Base-by-base conservation (phyloP, 2,113 vertebrate species). In the Calyptomena viridis region DNA sequence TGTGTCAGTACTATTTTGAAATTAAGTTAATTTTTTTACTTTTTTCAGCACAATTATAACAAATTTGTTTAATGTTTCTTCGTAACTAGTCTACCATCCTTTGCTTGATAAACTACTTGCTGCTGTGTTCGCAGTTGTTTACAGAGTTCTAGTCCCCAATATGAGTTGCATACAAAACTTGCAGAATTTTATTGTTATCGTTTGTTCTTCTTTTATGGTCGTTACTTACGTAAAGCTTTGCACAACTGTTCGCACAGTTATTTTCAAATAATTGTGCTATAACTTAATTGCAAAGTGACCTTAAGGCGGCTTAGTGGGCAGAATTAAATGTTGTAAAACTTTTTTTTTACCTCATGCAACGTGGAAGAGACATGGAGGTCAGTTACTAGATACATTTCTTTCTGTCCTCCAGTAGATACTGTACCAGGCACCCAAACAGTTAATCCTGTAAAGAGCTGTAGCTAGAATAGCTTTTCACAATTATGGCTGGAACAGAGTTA, bases 11-110 rank as follows among this genome's bases (percentile, higher is more conserved):
- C n/a, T 72, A 3, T 64, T 90, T 80, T 66, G 30, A 77, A 93
- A 68, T 23, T 0, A 40, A 59, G 55, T 84, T 59, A 5, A 4
- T 22, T 46, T 49, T 44, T 58, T 64, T 2, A 4, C 1, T 0
- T 52, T 74, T 78, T 28, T 3, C 30, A 59, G 24, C 22, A 40
- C 40, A 89, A 76, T 37, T 68, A 11, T 30, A 42, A 53, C 16
- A n/a, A 11, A 21, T 21, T 8, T 42, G 1, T 59, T 86, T 40
- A 14, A 14, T 40, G 6, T 55, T 73, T 59, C 24, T 79, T 81
- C 79, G 22, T 62, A 15, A 15, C 35, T 67, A 20, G 8, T 50
- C 25, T 71, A 0, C 6, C 2, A 24, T 90, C 14, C 37, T 64
- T 6, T 87, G 30, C 39, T 81, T 78, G 50, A 14, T 71, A 58